Percentiles rank a stretch among this genome's conserved stretches.
phyloP scores from a whole-genome alignment of 1,140 invertebrate species.

The Nymphalis io region DNA sequence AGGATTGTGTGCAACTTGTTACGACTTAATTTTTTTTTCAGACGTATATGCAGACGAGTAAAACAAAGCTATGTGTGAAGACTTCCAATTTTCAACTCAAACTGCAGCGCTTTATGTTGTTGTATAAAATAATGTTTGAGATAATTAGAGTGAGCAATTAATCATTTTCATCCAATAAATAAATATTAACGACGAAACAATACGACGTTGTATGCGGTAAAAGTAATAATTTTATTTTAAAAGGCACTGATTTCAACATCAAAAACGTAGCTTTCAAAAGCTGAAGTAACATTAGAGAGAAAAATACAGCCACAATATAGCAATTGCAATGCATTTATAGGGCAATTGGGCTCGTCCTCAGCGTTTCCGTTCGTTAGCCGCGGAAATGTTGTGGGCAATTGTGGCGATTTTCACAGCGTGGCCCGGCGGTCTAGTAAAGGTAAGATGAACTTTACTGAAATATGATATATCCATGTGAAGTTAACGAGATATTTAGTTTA shows the following conservation, averaged over 20 bases:
- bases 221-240: background rate
- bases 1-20: too few species aligned
- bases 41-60: too few species aligned
- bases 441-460: constrained; percentile 8
- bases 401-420: constrained; percentile 47
- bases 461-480: constrained; percentile 42
- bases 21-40: too few species aligned
- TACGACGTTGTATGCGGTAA: too few species aligned
- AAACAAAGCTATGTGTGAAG: too few species aligned
- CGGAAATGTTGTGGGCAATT: constrained; percentile 72
- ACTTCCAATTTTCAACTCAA: too few species aligned
- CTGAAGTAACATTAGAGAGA: constrained; percentile 48
- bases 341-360: constrained; percentile 64
- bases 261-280: background rate
- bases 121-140: too few species aligned
- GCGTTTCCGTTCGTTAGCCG: constrained; percentile 69
- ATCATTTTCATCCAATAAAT: too few species aligned
- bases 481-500: background rate
- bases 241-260: background rate
- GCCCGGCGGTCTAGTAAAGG: background rate
- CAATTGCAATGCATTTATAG: constrained; percentile 71
- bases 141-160: too few species aligned
- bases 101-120: too few species aligned
- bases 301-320: constrained; percentile 63
- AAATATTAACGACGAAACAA: too few species aligned